Base-by-base conservation (phyloP, 2,113 vertebrate genomes). In the Mus pahari region DNA sequence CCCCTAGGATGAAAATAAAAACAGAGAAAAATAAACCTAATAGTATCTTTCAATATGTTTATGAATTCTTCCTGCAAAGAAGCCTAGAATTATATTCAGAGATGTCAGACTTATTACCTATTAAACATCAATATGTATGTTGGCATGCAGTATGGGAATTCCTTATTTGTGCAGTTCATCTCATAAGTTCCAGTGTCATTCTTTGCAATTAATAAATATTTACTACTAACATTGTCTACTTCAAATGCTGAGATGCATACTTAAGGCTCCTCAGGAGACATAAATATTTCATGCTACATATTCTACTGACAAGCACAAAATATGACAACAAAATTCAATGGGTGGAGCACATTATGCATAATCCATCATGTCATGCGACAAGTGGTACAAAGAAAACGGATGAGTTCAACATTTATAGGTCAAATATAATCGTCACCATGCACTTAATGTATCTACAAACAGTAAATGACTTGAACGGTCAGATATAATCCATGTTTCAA, bases 171-270 rank as follows among this genome's bases (percentile, higher is more conserved):
- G 22, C 14, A 96, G 92, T 92, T 94, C 86, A 70, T 87, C 96
- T 97, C 92, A 97, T 97, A 97, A 88, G 97, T 97, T 97, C 89
- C 92, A 48, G 86, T 97, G 95, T 90, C 96, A 97, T 97, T 95
- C 89, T 94, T 96, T 96, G 97, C 95, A 97, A 97, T 98, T 97
- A 98, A 98, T 97, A 98, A 97, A 97, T 98, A 97, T 97, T 98
- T 97, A 98, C 96, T 96, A 96, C 92, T 90, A 95, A 86, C 42
- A 97, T 97, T 97, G 94, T 98, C 96, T 98, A 88, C 96, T 97
- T 97, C 96, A 89, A 16, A 97, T 97, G 83, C 97, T 86, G 91
- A 97, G 79, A 82, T 86, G 96, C 97, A 96, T 96, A 97, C 97
- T 97, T 96, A 96, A 97, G 75, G 26, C 74, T 96, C 70, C 94